Evolutionary conservation across 1,140 invertebrate species (phyloP).

Genomic region (Campoletis sonorensis): DNA sequence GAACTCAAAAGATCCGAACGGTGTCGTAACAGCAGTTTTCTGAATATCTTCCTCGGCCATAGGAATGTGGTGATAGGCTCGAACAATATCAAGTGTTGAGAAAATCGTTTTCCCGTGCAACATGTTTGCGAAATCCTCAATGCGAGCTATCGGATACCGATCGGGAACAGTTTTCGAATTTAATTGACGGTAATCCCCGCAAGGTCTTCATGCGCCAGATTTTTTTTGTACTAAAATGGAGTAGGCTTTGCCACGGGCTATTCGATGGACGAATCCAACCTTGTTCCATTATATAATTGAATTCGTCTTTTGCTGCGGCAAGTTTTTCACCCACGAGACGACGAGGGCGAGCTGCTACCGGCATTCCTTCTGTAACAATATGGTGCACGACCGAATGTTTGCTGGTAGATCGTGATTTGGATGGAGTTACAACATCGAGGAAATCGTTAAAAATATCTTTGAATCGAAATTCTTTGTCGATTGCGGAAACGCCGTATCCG

Average conservation of each 20-base stretch:
- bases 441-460: conserved; percentile 48
- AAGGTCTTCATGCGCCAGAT: conserved; percentile 63
- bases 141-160: too few relatives aligned
- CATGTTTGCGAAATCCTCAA: conserved; percentile 59
- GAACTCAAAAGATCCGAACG: too few relatives aligned
- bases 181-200: too few relatives aligned
- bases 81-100: conserved; percentile 72
- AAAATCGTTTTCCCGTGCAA: conserved; percentile 68
- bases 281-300: conserved; percentile 57
- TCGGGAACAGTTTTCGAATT: too few relatives aligned
- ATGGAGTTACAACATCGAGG: conserved; percentile 49
- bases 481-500: conserved; percentile 25
- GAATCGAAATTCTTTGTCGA: background rate
- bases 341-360: conserved; percentile 52
- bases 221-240: conserved; percentile 71
- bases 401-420: conserved; percentile 58
- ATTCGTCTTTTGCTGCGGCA: conserved; percentile 52
- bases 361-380: conserved; percentile 56
- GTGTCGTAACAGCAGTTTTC: too few relatives aligned
- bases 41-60: too few relatives aligned
- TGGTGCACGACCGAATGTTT: conserved; percentile 47
- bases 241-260: conserved; percentile 69
- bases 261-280: conserved; percentile 61
- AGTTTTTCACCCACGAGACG: conserved; percentile 56
- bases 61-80: too few relatives aligned